Evolutionary conservation across 2,797 vertebrate genomes (phyloP), one percentile per base, ranked within the genome.

Genomic region (Neostethus bicornis): DNA sequence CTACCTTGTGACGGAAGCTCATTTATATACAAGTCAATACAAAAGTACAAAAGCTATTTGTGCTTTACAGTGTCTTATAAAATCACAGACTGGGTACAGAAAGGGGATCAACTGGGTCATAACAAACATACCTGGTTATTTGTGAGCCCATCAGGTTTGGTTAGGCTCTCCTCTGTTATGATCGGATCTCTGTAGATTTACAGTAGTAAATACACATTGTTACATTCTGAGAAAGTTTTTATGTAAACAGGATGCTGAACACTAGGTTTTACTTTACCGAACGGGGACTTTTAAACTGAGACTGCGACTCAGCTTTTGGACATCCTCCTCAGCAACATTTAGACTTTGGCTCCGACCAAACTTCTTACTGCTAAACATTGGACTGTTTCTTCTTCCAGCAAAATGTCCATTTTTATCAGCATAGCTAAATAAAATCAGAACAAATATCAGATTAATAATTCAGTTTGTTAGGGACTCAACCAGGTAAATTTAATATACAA

Each of bases 161-260:
- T 59, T 0, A 1, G 0, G 31, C 0, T n/a, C 19, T 71, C 81
- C 66, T 87, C 73, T 12, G 86, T 69, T 4, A 82, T 85, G 3
- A 74, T 84, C 21, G 76, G 50, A 13, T 86, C 84, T 44, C 94
- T 94, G 83, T 43, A 4, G 42, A n/a, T n/a, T 65, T 31, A 73
- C 49, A 52, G 24, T 51, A 14, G 53, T 12, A 47, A 17, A 34
- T n/a, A 34, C 32, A 7, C 34, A 37, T n/a, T n/a, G n/a, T n/a
- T n/a, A n/a, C n/a, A n/a, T n/a, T n/a, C n/a, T n/a, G n/a, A n/a
- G n/a, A n/a, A n/a, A n/a, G n/a, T n/a, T n/a, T n/a, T n/a, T n/a
- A n/a, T n/a, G n/a, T n/a, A n/a, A n/a, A n/a, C n/a, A n/a, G n/a
- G 20, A 24, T 19, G 1, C 13, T 13, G 0, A n/a, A 21, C 16